Evolutionary conservation across 2,113 vertebrate species (phyloP).

Genomic region (Gymnogyps californianus): DNA sequence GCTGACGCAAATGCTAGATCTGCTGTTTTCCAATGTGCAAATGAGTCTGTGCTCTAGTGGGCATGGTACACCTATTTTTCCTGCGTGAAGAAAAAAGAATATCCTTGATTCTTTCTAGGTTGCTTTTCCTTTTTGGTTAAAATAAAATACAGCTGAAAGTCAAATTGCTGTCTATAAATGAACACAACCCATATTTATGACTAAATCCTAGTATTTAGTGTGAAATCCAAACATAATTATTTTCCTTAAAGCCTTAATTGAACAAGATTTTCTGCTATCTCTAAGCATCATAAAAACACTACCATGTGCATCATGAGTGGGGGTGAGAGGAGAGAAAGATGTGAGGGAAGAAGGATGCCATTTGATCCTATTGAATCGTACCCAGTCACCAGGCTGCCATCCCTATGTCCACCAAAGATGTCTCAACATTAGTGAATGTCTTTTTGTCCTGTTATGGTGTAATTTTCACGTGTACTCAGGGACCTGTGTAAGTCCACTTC

Average conservation of each 20-base stretch:
- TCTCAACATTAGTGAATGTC: neutral
- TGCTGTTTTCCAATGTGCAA: neutral
- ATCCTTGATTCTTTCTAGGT: neutral
- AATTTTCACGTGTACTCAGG: neutral
- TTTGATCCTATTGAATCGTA: neutral
- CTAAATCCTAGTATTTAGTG: neutral
- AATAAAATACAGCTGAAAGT: neutral
- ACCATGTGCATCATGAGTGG: rapidly evolving
- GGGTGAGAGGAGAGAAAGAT: neutral
- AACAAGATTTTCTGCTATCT: neutral
- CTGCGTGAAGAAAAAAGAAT: neutral
- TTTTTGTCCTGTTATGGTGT: neutral
- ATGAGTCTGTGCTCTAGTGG: neutral
- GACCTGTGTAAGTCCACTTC: neutral
- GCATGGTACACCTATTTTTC: neutral
- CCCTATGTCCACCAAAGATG: neutral
- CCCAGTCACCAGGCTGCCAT: neutral
- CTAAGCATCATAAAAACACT: neutral
- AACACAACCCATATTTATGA: neutral
- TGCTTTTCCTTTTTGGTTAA: neutral
- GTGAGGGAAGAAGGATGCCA: neutral
- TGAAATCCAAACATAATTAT: neutral
- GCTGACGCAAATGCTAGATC: neutral
- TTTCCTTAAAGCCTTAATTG: neutral
- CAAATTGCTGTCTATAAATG: neutral